Evolutionary conservation across 2,113 vertebrate genomes (phyloP).

Genomic region (Cairina moschata): DNA sequence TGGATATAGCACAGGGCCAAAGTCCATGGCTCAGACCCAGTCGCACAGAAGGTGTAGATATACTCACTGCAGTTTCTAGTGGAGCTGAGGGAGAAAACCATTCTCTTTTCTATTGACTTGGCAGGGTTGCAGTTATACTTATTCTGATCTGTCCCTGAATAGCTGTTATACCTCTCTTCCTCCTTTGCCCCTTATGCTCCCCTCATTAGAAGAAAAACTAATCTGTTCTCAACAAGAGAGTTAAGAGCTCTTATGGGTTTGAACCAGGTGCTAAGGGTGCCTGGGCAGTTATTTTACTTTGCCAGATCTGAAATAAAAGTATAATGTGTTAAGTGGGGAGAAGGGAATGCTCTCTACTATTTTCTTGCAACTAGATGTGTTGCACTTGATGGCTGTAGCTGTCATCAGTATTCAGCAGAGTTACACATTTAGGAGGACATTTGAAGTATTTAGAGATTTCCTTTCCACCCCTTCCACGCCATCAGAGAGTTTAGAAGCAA

Average conservation of each 20-base stretch:
- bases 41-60: not conserved
- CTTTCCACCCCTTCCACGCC: not conserved
- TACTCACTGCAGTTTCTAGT: not conserved
- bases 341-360: not conserved
- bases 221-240: not conserved
- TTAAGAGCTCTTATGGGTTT: not conserved
- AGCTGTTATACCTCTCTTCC: not conserved
- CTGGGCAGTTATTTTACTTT: not conserved
- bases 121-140: not conserved
- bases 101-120: not conserved
- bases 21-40: not conserved
- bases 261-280: not conserved
- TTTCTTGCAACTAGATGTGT: not conserved
- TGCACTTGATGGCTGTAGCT: not conserved
- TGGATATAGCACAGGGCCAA: not conserved
- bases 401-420: not conserved
- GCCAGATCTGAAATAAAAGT: not conserved
- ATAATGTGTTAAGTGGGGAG: not conserved
- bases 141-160: not conserved
- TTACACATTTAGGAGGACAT: not conserved
- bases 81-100: not conserved
- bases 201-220: not conserved
- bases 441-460: not conserved
- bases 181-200: not conserved
- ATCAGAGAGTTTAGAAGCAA: not conserved